Base-by-base conservation (phyloP, 2,113 vertebrate species). In the Petroica traversi region DNA sequence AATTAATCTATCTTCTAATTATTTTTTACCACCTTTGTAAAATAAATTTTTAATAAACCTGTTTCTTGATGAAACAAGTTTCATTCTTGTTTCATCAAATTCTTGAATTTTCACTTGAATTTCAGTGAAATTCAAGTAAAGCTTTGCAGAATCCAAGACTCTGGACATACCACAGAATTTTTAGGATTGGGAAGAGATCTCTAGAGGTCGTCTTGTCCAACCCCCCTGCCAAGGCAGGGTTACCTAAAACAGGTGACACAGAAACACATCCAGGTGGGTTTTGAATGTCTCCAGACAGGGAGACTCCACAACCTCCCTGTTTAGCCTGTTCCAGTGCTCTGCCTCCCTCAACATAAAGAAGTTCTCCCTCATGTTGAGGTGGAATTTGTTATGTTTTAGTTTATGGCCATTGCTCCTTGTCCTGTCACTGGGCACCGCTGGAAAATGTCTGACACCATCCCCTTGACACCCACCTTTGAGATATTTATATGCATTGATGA, bases 261-360 rank as follows among this genome's bases (percentile, higher is more conserved):
- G 33, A 51, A 45, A 68, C 0, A 0, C 12, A 8, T 61, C n/a
- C 73, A 61, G n/a, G 19, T 45, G 10, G 14, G 4, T 38, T 86
- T 52, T 61, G 38, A 68, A 38, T 61, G 23, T 61, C 19, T 69
- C 8, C 45, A n/a, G 45, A n/a, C 14, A 67, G 14, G 18, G 19
- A 68, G 18, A 45, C 6, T 68, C n/a, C 46, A 61, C 23, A 5
- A 5, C 5, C 6, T 69, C 19, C 10, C 55, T 38, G 38, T 6
- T 63, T 38, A 77, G 46, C 14, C 54, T 38, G 33, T 38, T 16
- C 62, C 54, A 52, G 38, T 67, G n/a, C 28, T 52, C 46, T 52
- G 54, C 38, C 19, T 13, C 14, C 26, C 28, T 8, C 38, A 61
- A 0, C 19, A 9, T 28, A 29, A 68, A 49, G 69, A 67, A n/a